Evolutionary conservation across 2,888 invertebrate species (phyloP).

Genomic region (Archips crataeganus): DNA sequence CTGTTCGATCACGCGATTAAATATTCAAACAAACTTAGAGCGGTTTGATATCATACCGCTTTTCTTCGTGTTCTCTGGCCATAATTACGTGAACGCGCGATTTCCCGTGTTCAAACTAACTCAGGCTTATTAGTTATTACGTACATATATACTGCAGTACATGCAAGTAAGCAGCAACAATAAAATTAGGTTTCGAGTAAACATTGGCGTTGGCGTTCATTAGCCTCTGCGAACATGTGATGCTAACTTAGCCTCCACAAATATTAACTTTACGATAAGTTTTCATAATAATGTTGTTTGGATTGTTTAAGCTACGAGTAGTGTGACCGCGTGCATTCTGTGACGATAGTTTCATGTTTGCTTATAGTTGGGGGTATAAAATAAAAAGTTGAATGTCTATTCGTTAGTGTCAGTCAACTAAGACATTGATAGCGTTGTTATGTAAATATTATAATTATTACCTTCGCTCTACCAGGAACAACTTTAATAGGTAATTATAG

Average conservation of each 20-base stretch:
- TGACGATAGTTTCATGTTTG: conserved; percentile 23
- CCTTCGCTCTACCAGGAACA: too few species aligned
- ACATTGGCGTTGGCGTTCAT: conserved; percentile 22
- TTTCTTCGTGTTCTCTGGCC: too few species aligned
- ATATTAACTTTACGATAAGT: conserved; percentile 37
- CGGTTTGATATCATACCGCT: too few species aligned
- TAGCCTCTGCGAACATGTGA: conserved; percentile 33
- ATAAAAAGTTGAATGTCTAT: conserved; percentile 21
- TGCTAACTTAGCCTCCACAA: conserved; percentile 29
- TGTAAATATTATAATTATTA: conserved; percentile 8
- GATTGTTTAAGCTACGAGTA: conserved; percentile 1
- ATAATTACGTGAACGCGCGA: too few species aligned
- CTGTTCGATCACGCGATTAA: too few species aligned
- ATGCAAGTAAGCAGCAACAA: conserved; percentile 31
- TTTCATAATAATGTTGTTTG: conserved; percentile 19
- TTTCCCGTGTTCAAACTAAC: too few species aligned
- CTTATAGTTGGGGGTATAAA: conserved; percentile 20
- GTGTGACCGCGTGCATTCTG: conserved; percentile 25
- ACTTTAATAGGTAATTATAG: too few species aligned
- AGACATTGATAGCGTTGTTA: conserved; percentile 9
- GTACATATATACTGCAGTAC: conserved; percentile 3
- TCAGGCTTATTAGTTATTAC: too few species aligned
- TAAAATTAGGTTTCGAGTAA: conserved; percentile 34
- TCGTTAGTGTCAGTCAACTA: conserved; percentile 18
- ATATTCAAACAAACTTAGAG: too few species aligned